These are phyloP conservation scores for Rhea pennata DNA, from an alignment of 2,113 vertebrate species.

Conservation along the genomic window DNA sequence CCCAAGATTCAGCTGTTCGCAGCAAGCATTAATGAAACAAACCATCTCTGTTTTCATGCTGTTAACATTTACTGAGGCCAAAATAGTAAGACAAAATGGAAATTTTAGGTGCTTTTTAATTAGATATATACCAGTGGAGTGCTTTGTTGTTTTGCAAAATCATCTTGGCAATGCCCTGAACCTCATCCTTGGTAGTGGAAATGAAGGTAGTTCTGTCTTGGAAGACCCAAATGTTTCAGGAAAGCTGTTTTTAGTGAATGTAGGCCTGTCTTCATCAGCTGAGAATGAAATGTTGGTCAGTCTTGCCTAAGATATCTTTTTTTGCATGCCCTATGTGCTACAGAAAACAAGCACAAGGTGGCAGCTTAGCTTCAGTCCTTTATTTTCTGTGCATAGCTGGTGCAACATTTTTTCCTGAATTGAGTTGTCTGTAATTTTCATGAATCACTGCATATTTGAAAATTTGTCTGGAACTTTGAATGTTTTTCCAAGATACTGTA, in stretches of 20 bases:
- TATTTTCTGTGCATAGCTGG: background rate
- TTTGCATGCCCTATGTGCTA: background rate
- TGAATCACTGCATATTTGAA: background rate
- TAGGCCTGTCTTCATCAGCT: background rate
- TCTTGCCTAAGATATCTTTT: background rate
- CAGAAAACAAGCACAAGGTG: constrained; percentile 63
- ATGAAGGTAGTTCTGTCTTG: background rate
- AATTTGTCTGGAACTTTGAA: background rate
- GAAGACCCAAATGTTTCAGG: background rate
- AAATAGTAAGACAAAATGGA: background rate
- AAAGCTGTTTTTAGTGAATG: background rate
- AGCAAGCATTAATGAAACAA: background rate
- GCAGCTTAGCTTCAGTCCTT: constrained; percentile 10
- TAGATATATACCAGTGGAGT: background rate
- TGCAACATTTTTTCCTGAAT: background rate
- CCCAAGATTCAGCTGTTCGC: background rate
- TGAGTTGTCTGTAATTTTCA: background rate
- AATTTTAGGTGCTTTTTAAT: background rate
- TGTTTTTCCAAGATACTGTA: background rate
- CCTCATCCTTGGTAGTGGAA: background rate
- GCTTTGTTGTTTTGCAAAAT: background rate
- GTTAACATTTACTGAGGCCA: background rate
- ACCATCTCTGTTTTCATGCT: background rate
- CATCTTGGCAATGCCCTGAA: background rate
- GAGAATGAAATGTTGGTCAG: background rate